Percentiles rank a stretch among this genome's conserved stretches.
Evolutionary conservation across 1,140 invertebrate genomes (phyloP).

Genomic region (Philopotamus ludificatus): DNA sequence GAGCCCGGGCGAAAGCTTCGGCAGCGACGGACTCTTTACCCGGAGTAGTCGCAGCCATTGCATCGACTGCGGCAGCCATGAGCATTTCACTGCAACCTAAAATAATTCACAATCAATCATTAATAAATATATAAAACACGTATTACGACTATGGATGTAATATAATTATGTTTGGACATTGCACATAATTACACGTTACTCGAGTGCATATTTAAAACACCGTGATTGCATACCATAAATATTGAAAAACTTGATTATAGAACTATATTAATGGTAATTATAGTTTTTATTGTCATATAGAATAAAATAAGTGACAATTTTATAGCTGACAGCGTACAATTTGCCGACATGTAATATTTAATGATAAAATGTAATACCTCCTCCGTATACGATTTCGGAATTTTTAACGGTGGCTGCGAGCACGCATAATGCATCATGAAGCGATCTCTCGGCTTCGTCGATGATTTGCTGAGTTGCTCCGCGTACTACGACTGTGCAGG

Average conservation of each 20-base stretch:
- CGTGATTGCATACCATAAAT: too few species aligned
- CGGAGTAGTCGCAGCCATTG: slow-evolving; percentile 82
- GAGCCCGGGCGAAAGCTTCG: slow-evolving; percentile 90
- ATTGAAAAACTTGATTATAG: too few species aligned
- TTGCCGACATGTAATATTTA: too few species aligned
- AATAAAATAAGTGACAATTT: too few species aligned
- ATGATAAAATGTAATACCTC: slow-evolving; percentile 59
- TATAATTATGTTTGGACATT: not conserved
- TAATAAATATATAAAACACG: not conserved
- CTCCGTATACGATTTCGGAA: slow-evolving; percentile 87
- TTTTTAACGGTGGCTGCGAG: slow-evolving; percentile 94
- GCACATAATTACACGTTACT: too few species aligned
- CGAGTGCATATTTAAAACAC: too few species aligned
- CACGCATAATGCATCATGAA: slow-evolving; percentile 98
- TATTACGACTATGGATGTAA: not conserved
- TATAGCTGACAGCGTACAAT: too few species aligned
- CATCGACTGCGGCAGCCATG: slow-evolving; percentile 90
- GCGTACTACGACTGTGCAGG: slow-evolving; percentile 94
- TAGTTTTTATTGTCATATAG: too few species aligned
- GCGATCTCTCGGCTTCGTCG: slow-evolving; percentile 96
- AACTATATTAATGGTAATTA: too few species aligned
- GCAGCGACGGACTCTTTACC: slow-evolving; percentile 98
- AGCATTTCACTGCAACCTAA: slow-evolving; percentile 87
- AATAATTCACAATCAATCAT: slow-evolving; percentile 16
- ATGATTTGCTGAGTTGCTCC: slow-evolving; percentile 99